These are phyloP conservation scores for Labroides dimidiatus DNA, from an alignment of 2,797 vertebrate genomes.

Conservation along the genomic window DNA sequence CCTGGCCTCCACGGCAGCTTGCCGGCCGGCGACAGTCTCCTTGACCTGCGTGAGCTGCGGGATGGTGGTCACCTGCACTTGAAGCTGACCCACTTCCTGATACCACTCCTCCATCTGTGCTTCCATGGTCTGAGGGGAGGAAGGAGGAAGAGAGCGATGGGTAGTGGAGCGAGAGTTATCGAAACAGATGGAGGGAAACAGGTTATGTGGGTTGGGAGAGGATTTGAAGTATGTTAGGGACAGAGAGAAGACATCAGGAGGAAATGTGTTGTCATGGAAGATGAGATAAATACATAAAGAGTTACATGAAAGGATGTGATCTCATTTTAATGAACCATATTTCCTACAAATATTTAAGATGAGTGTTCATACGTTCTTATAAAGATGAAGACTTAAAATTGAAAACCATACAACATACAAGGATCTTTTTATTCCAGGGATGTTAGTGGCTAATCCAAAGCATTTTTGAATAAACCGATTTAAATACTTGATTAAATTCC, in stretches of 20 bases:
- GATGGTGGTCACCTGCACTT: conserved; percentile 87
- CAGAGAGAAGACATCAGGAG: not conserved
- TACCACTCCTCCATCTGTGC: conserved; percentile 94
- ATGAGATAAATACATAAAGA: conserved; percentile 28
- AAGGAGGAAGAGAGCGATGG: not conserved
- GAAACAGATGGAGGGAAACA: not conserved
- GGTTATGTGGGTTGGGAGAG: conserved; percentile 3
- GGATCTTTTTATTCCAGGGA: no score
- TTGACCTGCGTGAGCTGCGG: conserved; percentile 85
- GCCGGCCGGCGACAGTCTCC: conserved; percentile 84
- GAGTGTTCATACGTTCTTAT: no score
- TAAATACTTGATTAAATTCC: no score
- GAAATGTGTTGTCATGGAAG: conserved; percentile 3
- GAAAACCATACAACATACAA: no score
- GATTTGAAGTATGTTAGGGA: conserved; percentile 1
- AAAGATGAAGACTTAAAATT: no score
- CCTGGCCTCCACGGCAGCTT: conserved; percentile 87
- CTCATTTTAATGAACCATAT: not conserved
- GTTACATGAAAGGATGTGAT: not conserved
- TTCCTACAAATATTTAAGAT: not conserved
- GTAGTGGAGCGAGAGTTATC: conserved; percentile 21
- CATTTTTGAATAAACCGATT: no score
- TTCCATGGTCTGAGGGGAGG: conserved; percentile 89
- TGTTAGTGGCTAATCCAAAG: no score
- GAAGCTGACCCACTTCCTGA: conserved; percentile 90